Percentiles rank a stretch among this genome's conserved stretches.
phyloP scores from a whole-genome alignment of 2,888 invertebrate species.

The Mimachlamys varia region DNA sequence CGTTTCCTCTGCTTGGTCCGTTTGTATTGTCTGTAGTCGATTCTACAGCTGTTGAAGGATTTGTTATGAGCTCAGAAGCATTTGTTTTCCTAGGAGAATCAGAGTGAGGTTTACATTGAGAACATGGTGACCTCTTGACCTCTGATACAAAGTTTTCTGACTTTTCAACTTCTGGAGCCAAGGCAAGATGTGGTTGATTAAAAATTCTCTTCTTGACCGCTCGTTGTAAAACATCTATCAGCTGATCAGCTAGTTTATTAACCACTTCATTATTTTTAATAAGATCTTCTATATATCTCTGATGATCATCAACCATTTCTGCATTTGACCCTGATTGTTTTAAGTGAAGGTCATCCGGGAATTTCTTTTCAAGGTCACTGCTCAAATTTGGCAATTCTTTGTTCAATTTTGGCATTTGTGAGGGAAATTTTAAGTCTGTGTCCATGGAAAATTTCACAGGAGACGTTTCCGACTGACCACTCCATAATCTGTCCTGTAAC shows the following conservation, averaged over 20 bases:
- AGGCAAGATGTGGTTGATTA: constrained; percentile 61
- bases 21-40: background rate
- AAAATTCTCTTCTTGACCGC: constrained; percentile 72
- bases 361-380: constrained; percentile 4
- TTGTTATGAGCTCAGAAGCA: background rate
- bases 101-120: constrained; percentile 5
- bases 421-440: constrained; percentile 49
- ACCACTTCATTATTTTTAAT: constrained; percentile 49
- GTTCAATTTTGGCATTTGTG: constrained; percentile 64
- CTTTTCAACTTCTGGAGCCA: background rate
- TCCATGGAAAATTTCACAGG: constrained; percentile 50
- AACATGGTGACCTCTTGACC: constrained; percentile 28
- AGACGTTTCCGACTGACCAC: constrained; percentile 36
- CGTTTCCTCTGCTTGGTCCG: background rate
- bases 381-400: constrained; percentile 52
- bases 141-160: background rate
- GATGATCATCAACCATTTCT: constrained; percentile 5
- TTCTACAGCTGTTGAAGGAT: background rate
- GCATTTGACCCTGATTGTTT: background rate
- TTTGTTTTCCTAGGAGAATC: background rate
- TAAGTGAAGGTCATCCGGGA: background rate
- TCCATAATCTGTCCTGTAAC: constrained; percentile 37
- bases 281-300: constrained; percentile 40
- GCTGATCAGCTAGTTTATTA: constrained; percentile 62
- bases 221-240: constrained; percentile 76